Conservation (phyloP, 2,797 vertebrate genomes). For the Ispidina lecontei region DNA sequence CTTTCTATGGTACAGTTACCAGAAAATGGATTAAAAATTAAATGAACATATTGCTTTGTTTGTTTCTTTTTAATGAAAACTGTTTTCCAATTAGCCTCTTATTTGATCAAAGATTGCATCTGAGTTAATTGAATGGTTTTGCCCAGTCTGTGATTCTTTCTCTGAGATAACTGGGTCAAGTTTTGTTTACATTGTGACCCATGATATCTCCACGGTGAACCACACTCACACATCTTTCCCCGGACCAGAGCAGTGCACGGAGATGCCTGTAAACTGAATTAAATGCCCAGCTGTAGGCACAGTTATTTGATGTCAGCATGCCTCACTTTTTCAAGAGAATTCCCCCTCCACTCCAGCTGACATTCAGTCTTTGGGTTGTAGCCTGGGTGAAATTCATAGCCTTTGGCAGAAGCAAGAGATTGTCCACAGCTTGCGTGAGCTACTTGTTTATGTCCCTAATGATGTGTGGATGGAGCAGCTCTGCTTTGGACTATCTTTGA, state of each 20-base stretch:
- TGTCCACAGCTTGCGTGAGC: not conserved
- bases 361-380: not conserved
- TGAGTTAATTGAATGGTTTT: constrained; percentile 10
- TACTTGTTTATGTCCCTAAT: accelerated
- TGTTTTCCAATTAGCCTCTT: constrained; percentile 18
- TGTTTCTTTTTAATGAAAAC: constrained; percentile 51
- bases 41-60: constrained; percentile 8
- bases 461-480: not conserved
- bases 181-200: not conserved
- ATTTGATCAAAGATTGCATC: constrained; percentile 28
- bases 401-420: not conserved
- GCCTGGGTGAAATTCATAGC: not conserved
- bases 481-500: not conserved
- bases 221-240: not conserved
- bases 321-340: not conserved
- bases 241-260: not conserved
- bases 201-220: not conserved
- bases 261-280: not conserved
- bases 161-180: not conserved
- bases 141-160: not conserved
- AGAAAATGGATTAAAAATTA: constrained; percentile 57
- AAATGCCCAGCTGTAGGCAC: not conserved
- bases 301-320: not conserved
- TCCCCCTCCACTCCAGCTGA: not conserved
- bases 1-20: constrained; percentile 30